A percentile compares a stretch with the other conserved stretches of the same genome.
Evolutionary conservation across 92 coral and sea anemone genomes (phyloP).

Genomic region (Zoanthus sansibaricus): DNA sequence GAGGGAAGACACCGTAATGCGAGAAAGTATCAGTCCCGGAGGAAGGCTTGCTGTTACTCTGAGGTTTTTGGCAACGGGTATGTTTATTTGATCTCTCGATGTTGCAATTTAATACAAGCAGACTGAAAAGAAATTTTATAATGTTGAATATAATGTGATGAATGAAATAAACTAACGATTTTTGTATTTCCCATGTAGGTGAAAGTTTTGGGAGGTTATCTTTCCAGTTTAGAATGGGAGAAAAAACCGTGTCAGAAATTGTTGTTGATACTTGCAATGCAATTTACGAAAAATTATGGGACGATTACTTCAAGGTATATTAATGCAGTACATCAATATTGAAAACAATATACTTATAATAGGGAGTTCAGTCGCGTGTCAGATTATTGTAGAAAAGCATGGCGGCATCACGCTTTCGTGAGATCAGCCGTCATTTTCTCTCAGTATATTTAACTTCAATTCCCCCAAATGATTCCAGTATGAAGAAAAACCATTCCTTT

Average conservation of each 20-base stretch:
- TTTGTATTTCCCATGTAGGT: slow-evolving; percentile 29
- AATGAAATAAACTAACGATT: not conserved
- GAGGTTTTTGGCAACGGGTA: slow-evolving; percentile 62
- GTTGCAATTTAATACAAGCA: not conserved
- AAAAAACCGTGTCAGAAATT: slow-evolving; percentile 37
- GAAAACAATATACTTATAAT: not conserved
- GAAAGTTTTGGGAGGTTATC: slow-evolving; percentile 48
- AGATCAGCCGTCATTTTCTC: slow-evolving; percentile 13
- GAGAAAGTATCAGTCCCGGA: slow-evolving; percentile 60
- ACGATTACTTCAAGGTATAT: slow-evolving; percentile 44
- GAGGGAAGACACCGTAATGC: slow-evolving; percentile 55
- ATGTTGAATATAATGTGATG: not conserved
- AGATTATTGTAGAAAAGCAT: slow-evolving; percentile 21
- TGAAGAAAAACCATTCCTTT: slow-evolving; percentile 25
- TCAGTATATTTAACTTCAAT: slow-evolving; percentile 1
- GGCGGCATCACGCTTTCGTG: slow-evolving; percentile 23
- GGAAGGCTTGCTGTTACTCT: slow-evolving; percentile 63
- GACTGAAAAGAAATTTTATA: not conserved
- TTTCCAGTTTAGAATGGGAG: slow-evolving; percentile 54
- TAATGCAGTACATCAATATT: not conserved
- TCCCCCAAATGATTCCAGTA: slow-evolving; percentile 8
- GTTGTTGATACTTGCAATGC: slow-evolving; percentile 43
- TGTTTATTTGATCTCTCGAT: not conserved
- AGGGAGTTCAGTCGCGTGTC: not conserved
- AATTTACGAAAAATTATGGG: slow-evolving; percentile 3